Base-by-base conservation (phyloP, 2,797 vertebrate species). In the Vespertilio murinus region DNA sequence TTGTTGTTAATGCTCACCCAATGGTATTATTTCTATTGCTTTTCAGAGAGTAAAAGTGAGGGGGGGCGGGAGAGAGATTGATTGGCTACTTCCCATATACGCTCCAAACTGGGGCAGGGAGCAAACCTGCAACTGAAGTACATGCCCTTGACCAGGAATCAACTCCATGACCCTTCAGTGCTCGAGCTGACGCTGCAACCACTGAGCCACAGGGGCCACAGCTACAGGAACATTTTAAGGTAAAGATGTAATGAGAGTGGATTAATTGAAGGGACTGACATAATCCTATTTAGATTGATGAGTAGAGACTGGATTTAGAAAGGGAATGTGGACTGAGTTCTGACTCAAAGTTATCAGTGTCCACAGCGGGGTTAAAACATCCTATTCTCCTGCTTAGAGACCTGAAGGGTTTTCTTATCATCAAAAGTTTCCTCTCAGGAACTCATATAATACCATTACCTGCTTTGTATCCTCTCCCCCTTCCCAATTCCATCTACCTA, bases 241-340 rank as follows among this genome's bases (percentile, higher is more conserved):
- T 45, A 65, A 91, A 38, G 38, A 22, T n/a, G 13, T 49, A 14
- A 1, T 6, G 10, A 40, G 20, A 54, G 28, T 45, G 23, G 13
- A 49, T 16, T 13, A 22, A 12, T 8, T 1, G 1, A 52, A 22
- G 40, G 25, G 0, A 5, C n/a, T 11, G 17, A 30, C 1, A 6
- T n/a, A 52, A 47, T 35, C 47, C 35, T 42, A 30, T 70, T 80
- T 74, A 52, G 11, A 40, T 0, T 1, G 22, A 59, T 14, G 67
- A 78, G 7, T 9, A 14, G 54, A 70, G 61, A 83, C 0, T 10
- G 20, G 28, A 45, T 73, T 54, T 25, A 56, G 71, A 73, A 91
- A 78, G 40, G 30, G 79, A 4, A 38, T 12, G 16, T 28, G 1
- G 10, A 14, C 18, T 13, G 47, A 54, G 54, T 42, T 30, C 40